phyloP scores from a whole-genome alignment of 2,888 invertebrate species.

The Lamproptera curius region DNA sequence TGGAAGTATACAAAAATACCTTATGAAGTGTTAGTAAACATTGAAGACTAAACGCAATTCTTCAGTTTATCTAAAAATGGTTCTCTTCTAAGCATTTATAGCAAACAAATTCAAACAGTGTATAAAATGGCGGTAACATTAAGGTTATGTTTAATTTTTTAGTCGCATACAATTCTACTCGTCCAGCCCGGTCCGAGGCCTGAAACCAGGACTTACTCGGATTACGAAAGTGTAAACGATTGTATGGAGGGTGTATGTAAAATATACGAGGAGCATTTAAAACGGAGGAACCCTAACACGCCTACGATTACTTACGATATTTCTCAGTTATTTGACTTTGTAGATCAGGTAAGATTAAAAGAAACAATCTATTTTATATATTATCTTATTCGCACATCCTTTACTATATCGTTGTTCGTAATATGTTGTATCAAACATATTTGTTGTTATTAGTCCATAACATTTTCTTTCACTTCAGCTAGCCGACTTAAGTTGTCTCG shows the following conservation, averaged over 20 bases:
- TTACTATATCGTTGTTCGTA: too few relatives aligned
- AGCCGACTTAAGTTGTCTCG: constrained; percentile 96
- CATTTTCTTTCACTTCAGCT: constrained; percentile 68
- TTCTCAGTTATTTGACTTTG: constrained; percentile 97
- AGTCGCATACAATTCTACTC: constrained; percentile 98
- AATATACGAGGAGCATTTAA: constrained; percentile 99
- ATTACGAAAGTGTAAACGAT: constrained; percentile 98
- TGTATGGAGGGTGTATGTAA: constrained; percentile 99
- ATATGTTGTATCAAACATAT: too few relatives aligned
- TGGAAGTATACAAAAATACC: constrained; percentile 2
- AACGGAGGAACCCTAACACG: constrained; percentile 95
- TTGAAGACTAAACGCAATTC: not conserved
- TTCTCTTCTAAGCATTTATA: constrained; percentile 32
- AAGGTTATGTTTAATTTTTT: constrained; percentile 62
- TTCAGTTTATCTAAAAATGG: constrained; percentile 36
- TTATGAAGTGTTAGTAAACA: constrained; percentile 2
- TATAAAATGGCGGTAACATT: constrained; percentile 51
- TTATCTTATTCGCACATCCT: too few relatives aligned
- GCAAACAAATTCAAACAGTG: not conserved
- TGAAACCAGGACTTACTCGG: constrained; percentile 97
- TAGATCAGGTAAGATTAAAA: constrained; percentile 84
- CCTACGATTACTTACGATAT: constrained; percentile 99
- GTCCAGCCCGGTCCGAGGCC: constrained; percentile 96
- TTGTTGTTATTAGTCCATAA: not conserved
- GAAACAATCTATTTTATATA: not conserved